Percentiles rank a stretch among this genome's conserved stretches.
These are phyloP conservation scores for Distichodus sexfasciatus DNA, from an alignment of 2,797 vertebrate species.

Conservation along the genomic window DNA sequence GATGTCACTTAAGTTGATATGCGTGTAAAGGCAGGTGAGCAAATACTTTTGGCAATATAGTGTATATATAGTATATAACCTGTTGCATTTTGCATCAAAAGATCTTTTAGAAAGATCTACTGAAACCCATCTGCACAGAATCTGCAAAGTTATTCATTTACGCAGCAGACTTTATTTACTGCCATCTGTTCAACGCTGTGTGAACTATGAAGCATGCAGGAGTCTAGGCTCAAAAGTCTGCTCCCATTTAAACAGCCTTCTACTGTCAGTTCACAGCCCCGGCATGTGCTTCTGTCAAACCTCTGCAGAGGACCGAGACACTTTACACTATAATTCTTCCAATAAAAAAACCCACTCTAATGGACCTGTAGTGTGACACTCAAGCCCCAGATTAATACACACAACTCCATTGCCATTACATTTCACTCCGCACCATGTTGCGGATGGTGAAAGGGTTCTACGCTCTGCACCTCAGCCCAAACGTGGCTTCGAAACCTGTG, in stretches of 20 bases:
- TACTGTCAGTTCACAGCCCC: neutral
- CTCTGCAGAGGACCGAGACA: slow-evolving; percentile 10
- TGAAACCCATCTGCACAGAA: too few species aligned
- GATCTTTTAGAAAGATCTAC: too few species aligned
- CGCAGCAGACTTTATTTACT: too few species aligned
- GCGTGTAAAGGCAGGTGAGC: too few species aligned
- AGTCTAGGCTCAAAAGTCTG: neutral
- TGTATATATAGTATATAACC: too few species aligned
- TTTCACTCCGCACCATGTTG: slow-evolving; percentile 7
- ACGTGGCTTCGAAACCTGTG: slow-evolving; percentile 11
- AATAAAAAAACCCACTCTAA: slow-evolving; percentile 40
- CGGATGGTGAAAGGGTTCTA: slow-evolving; percentile 18
- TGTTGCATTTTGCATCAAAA: too few species aligned
- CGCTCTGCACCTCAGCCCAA: slow-evolving; percentile 34
- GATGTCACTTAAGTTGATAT: too few species aligned
- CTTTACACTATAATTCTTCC: slow-evolving; percentile 47
- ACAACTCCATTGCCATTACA: slow-evolving; percentile 21
- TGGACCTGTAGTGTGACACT: slow-evolving; percentile 23
- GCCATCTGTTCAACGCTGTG: too few species aligned
- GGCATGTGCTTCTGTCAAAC: neutral
- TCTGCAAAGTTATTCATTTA: too few species aligned
- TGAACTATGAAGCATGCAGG: too few species aligned
- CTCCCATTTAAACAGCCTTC: neutral
- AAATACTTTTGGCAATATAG: too few species aligned
- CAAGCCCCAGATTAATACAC: neutral